Evolutionary conservation across 2,113 vertebrate species (phyloP).

Genomic region (Neolamprologus ventralis): DNA sequence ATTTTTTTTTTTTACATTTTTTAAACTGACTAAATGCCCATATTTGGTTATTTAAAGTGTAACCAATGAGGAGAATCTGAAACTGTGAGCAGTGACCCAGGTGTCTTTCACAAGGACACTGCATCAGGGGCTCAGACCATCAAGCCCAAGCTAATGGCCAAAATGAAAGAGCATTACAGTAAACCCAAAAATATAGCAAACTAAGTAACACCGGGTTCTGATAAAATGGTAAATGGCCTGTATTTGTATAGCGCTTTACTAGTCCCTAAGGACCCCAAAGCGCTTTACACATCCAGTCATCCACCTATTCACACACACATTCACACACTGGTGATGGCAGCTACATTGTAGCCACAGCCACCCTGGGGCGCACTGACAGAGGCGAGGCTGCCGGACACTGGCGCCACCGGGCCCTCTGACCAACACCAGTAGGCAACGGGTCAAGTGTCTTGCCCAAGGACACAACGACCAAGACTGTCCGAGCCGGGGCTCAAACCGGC

Average conservation of each 20-base stretch:
- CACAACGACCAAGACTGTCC: rapidly evolving
- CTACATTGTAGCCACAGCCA: too few species aligned
- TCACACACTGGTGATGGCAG: too few species aligned
- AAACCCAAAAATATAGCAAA: background rate
- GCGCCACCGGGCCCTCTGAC: too few species aligned
- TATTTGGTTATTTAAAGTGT: background rate
- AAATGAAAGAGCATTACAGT: background rate
- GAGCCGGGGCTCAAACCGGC: rapidly evolving
- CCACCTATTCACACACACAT: too few species aligned
- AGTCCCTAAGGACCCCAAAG: too few species aligned
- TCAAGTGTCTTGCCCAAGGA: too few species aligned
- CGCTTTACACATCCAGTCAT: too few species aligned
- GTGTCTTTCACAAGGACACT: background rate
- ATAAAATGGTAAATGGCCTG: too few species aligned
- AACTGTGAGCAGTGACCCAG: background rate
- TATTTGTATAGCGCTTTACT: too few species aligned
- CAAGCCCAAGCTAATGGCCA: background rate
- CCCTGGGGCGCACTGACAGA: too few species aligned
- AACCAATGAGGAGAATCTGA: background rate
- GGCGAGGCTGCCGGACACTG: too few species aligned
- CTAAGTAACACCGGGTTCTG: background rate
- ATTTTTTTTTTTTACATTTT: background rate
- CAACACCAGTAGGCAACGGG: too few species aligned
- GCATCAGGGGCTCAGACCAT: background rate
- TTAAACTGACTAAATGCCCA: background rate